These are phyloP conservation scores for Koerneria pararmatus DNA, from an alignment of 2,888 invertebrate species.

Conservation along the genomic window DNA sequence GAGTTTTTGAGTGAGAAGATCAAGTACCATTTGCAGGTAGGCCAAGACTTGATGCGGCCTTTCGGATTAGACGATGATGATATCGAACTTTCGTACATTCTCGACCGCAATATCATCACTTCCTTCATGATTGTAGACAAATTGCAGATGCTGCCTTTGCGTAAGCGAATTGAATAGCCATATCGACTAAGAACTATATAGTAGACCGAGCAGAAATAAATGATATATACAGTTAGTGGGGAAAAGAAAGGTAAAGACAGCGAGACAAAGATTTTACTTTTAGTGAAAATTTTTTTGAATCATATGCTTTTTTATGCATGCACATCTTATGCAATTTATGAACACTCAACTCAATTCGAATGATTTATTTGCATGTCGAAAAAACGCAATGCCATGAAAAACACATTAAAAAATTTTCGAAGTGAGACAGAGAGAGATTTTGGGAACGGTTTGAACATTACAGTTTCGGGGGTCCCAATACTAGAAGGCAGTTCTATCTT, in stretches of 20 bases:
- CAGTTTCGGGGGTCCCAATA: too few species aligned
- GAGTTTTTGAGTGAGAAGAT: too few species aligned
- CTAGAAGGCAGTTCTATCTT: too few species aligned
- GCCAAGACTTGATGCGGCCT: constrained; percentile 40
- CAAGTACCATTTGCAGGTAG: too few species aligned
- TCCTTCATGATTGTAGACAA: constrained; percentile 40
- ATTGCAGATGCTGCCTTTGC: constrained; percentile 30
- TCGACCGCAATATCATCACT: constrained; percentile 37
- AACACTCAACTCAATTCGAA: too few species aligned
- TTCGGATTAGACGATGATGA: constrained; percentile 47
- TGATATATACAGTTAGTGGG: background rate
- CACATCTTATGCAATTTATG: too few species aligned
- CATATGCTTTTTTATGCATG: too few species aligned
- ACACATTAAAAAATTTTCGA: too few species aligned
- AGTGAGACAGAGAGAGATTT: too few species aligned
- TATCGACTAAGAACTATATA: background rate
- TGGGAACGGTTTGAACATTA: too few species aligned
- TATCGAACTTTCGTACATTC: constrained; percentile 41
- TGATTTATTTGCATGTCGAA: too few species aligned
- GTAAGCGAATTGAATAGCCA: constrained; percentile 24
- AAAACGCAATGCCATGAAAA: too few species aligned
- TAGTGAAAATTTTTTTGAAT: background rate
- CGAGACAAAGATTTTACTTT: background rate
- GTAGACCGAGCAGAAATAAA: background rate
- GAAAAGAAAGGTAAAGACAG: constrained; percentile 2